These are phyloP conservation scores for Nixonia krombeini DNA, from an alignment of 1,140 invertebrate species.

Conservation along the genomic window DNA sequence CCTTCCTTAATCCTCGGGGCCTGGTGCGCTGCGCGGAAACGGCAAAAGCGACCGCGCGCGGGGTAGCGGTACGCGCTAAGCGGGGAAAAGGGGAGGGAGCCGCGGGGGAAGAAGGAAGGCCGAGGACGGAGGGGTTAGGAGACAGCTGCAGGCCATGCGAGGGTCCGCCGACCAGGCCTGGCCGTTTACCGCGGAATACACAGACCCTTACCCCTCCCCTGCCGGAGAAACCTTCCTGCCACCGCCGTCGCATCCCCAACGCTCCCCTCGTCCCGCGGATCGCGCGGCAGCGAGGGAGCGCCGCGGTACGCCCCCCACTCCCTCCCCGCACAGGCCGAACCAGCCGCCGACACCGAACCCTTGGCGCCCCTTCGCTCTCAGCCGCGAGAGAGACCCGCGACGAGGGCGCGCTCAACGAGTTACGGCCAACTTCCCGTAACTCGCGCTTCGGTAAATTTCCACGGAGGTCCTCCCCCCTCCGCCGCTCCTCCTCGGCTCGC, in stretches of 20 bases:
- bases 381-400: conserved; percentile 51
- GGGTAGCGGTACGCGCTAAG: too few species aligned
- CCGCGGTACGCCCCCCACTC: conserved; percentile 43
- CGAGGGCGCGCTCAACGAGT: conserved; percentile 43
- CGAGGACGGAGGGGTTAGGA: conserved; percentile 15
- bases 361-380: conserved; percentile 55
- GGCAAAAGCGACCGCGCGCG: too few species aligned
- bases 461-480: conserved; percentile 35
- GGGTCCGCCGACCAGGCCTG: conserved; percentile 54
- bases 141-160: conserved; percentile 28
- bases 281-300: conserved; percentile 40
- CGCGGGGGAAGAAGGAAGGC: too few species aligned
- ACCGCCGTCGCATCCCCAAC: conserved; percentile 6
- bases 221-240: conserved; percentile 4
- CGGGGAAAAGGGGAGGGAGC: too few species aligned
- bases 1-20: too few species aligned
- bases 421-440: conserved; percentile 51
- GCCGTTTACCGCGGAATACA: conserved; percentile 58
- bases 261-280: conserved; percentile 11
- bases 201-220: conserved; percentile 8
- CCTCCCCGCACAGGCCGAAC: too few species aligned
- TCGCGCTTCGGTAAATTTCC: conserved; percentile 59
- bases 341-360: conserved; percentile 61
- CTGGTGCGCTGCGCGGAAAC: too few species aligned
- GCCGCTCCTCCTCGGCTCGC: too few species aligned